Conservation (phyloP, 2,113 vertebrate genomes). For the Strigops habroptila region DNA sequence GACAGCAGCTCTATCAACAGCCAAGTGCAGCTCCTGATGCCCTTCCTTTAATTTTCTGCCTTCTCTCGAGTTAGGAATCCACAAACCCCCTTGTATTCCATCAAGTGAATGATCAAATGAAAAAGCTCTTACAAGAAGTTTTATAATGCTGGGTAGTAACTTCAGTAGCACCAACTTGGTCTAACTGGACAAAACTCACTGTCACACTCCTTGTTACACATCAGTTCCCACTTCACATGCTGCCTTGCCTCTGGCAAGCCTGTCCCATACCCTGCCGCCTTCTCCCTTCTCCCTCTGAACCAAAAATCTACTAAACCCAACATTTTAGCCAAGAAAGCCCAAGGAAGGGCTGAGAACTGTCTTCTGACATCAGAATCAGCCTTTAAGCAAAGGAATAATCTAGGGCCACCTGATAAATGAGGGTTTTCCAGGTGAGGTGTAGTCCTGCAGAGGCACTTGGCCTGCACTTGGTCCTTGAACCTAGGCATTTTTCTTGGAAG, state of each 20-base stretch:
- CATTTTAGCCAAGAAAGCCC: not conserved
- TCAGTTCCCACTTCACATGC: not conserved
- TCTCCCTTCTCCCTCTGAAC: not conserved
- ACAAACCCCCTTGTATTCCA: not conserved
- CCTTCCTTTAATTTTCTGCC: too few relatives aligned
- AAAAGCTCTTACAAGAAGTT: not conserved
- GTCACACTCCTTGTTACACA: not conserved
- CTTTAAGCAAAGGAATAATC: not conserved
- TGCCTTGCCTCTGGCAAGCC: rapidly evolving
- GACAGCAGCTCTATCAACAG: not conserved
- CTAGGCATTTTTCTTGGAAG: not conserved
- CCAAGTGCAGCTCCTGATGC: not conserved
- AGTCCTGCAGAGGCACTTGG: not conserved
- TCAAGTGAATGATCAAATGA: not conserved
- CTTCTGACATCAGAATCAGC: not conserved
- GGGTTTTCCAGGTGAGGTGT: not conserved
- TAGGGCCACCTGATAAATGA: not conserved
- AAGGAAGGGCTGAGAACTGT: not conserved
- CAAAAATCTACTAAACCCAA: rapidly evolving
- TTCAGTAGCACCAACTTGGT: not conserved
- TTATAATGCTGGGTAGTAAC: not conserved
- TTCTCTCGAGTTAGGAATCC: not conserved
- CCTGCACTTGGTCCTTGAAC: rapidly evolving
- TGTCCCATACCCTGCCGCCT: not conserved
- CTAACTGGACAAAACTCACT: not conserved